Conservation (phyloP, 2,113 vertebrate genomes). For the Chaetodon auriga region DNA sequence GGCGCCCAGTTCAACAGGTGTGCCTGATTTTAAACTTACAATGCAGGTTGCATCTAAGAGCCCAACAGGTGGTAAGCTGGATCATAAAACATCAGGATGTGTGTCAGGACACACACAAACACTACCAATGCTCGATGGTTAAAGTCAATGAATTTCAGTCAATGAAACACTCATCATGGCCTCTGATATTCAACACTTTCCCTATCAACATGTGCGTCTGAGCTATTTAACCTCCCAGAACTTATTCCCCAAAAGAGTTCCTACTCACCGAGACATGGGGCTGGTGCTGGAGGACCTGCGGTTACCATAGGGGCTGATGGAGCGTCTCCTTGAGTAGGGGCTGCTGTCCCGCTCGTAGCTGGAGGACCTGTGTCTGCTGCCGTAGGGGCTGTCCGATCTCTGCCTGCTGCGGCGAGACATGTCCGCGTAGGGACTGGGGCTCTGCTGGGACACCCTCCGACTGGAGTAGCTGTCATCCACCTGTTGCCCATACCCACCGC, state of each 20-base stretch:
- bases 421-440: slow-evolving; percentile 92
- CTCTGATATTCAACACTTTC: neutral
- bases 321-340: slow-evolving; percentile 89
- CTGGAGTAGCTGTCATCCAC: slow-evolving; percentile 89
- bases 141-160: too few relatives aligned
- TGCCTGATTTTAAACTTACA: neutral
- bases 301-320: slow-evolving; percentile 91
- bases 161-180: neutral
- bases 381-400: slow-evolving; percentile 91
- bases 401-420: slow-evolving; percentile 88
- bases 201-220: neutral
- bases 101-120: neutral
- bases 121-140: neutral
- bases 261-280: slow-evolving; percentile 92
- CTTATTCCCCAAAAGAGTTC: neutral
- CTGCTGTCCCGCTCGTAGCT: slow-evolving; percentile 96
- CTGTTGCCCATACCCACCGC: slow-evolving; percentile 82
- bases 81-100: neutral
- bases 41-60: neutral
- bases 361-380: slow-evolving; percentile 91
- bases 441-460: slow-evolving; percentile 87
- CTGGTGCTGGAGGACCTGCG: slow-evolving; percentile 95
- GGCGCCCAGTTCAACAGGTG: slow-evolving; percentile 1
- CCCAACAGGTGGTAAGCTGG: too few relatives aligned
- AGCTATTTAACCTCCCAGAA: neutral